Percentiles rank a stretch among this genome's conserved stretches.
These are phyloP conservation scores for Ammospiza caudacuta DNA, from an alignment of 2,113 vertebrate species.

Conservation along the genomic window DNA sequence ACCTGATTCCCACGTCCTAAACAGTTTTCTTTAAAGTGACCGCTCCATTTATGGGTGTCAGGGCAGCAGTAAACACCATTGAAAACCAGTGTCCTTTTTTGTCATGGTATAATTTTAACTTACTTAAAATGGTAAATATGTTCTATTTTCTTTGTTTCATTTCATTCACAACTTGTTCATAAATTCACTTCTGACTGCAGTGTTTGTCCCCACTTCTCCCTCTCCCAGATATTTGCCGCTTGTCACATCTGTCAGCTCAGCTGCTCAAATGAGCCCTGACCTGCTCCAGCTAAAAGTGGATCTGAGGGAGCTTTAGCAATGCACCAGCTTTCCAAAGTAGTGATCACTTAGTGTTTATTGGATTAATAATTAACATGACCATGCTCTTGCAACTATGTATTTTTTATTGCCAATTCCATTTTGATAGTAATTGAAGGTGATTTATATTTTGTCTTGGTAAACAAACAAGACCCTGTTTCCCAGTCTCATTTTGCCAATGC, in stretches of 20 bases:
- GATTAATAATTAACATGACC: background rate
- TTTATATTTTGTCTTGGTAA: background rate
- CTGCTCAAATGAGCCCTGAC: background rate
- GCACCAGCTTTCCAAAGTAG: background rate
- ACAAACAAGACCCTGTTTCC: background rate
- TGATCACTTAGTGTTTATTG: background rate
- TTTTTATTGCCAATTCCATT: background rate
- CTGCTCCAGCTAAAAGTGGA: background rate
- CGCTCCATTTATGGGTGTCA: background rate
- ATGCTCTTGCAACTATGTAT: background rate
- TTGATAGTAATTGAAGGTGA: background rate
- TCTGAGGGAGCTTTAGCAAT: background rate
- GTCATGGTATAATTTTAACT: background rate
- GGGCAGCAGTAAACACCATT: background rate
- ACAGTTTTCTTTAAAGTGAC: background rate
- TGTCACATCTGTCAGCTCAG: background rate
- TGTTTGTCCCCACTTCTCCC: background rate
- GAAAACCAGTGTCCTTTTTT: background rate
- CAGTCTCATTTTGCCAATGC: background rate
- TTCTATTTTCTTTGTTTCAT: background rate
- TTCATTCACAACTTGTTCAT: background rate
- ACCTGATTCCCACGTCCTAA: background rate
- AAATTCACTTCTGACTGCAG: background rate
- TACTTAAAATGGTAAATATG: background rate
- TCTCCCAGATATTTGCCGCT: background rate